Evolutionary conservation across 1,140 invertebrate species (phyloP), one percentile per base, ranked within the genome.

Genomic region (Drosophila auraria): DNA sequence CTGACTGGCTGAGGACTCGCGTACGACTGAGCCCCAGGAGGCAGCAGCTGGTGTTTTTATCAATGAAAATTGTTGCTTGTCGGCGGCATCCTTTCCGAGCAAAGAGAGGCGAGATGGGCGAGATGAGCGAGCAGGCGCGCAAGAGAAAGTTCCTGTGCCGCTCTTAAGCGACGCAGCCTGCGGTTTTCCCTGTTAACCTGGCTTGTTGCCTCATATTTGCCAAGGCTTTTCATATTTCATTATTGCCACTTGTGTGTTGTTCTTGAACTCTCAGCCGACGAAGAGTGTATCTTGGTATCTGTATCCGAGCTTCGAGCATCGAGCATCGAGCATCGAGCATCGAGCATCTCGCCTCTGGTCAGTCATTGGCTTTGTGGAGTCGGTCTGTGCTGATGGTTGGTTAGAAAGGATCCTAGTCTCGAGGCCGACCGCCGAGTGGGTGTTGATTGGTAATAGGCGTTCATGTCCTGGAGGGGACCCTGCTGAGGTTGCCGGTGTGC

Each of bases 31-130:
- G 53, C 63, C 63, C 51, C 62, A 86, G 66, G 70, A 86, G 53
- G 42, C 66, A 76, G 78, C 63, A 53, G 78, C 75, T 84, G 80
- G 78, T 71, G 74, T 76, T 90, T 87, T 89, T 89, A 89, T 89
- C 84, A 89, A 89, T 89, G 84, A 89, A 89, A 86, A 78, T 79
- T 89, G 84, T 87, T 87, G 84, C 81, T 83, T 78, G 56, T 72
- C 60, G 44, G 53, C 78, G 44, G 53, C 78, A 79, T 75, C 72
- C 59, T 73, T 54, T 27, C 71, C 40, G 42, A 61, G 15, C 40
- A 49, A 56, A 72, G 68, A 72, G 68, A 61, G 68, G 20, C 20
- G 20, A 20, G 20, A 72, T 54, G 53, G 17, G n/a, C 30, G 30
- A 11, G 7, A 42, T 27, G 12, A 69, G 40, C 51, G 54, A 66